phyloP scores from a whole-genome alignment of 2,113 vertebrate species.

The Takifugu flavidus region DNA sequence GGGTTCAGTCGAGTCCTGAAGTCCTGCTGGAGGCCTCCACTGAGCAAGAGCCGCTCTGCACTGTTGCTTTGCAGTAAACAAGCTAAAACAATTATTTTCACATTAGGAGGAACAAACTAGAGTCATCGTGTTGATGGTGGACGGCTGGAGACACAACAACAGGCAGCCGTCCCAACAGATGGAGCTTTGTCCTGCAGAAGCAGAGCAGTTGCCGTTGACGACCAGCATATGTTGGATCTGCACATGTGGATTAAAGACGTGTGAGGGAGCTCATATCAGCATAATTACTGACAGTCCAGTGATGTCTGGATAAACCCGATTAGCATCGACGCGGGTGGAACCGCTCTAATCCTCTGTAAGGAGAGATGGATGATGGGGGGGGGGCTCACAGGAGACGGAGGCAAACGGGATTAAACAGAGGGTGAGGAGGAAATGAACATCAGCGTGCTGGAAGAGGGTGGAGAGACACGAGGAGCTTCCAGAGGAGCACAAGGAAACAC shows the following conservation, averaged over 20 bases:
- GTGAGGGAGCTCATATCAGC: conserved; percentile 58
- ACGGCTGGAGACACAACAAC: background rate
- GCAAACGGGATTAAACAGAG: conserved; percentile 2
- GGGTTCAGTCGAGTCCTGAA: no score
- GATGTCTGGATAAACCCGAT: conserved; percentile 68
- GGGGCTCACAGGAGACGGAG: background rate
- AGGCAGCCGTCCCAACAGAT: conserved; percentile 38
- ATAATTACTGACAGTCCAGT: conserved; percentile 66
- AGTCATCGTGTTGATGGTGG: no score
- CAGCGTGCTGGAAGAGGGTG: conserved; percentile 1
- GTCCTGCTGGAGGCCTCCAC: background rate
- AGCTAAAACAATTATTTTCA: background rate
- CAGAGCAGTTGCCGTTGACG: conserved; percentile 28
- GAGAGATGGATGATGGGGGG: conserved; percentile 33
- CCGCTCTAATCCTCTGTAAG: conserved; percentile 53
- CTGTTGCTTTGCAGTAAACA: background rate
- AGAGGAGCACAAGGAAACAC: background rate
- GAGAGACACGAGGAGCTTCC: conserved; percentile 1
- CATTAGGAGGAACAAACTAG: background rate
- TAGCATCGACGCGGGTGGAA: conserved; percentile 63
- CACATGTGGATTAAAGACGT: conserved; percentile 56
- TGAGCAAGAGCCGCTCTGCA: background rate
- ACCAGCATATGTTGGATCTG: conserved; percentile 52
- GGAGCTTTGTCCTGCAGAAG: conserved; percentile 47
- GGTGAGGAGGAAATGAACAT: conserved; percentile 3